phyloP scores from a whole-genome alignment of 2,797 vertebrate species.

The Eleutherodactylus coqui region DNA sequence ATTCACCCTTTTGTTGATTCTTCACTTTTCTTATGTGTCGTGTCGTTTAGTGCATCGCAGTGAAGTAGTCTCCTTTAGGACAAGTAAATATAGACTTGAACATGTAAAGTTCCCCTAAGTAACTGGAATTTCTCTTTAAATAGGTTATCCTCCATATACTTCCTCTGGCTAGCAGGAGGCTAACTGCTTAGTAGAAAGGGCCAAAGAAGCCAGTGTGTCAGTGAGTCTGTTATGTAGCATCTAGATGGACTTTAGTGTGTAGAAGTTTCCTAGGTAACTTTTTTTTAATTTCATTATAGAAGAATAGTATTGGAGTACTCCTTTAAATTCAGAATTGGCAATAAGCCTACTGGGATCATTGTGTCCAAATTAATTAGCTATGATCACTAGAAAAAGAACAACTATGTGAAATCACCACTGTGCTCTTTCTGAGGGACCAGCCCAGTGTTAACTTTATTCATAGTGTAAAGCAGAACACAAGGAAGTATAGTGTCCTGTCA shows the following conservation, averaged over 20 bases:
- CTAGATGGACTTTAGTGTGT: background rate
- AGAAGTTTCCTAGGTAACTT: background rate
- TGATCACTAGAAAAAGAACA: too few relatives aligned
- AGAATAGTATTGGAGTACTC: too few relatives aligned
- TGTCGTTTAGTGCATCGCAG: background rate
- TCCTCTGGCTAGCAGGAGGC: background rate
- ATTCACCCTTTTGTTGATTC: background rate
- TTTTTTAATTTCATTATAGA: too few relatives aligned
- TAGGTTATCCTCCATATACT: background rate
- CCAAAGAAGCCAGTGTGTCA: background rate
- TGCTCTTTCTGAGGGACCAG: too few relatives aligned
- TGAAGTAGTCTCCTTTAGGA: background rate
- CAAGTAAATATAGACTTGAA: background rate
- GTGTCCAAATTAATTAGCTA: too few relatives aligned
- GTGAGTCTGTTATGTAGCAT: background rate
- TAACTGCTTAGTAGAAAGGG: too few relatives aligned
- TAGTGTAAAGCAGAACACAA: too few relatives aligned
- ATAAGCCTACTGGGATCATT: too few relatives aligned
- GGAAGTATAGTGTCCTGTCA: too few relatives aligned
- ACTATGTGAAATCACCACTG: too few relatives aligned
- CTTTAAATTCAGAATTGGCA: too few relatives aligned
- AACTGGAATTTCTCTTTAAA: background rate
- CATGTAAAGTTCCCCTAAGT: background rate
- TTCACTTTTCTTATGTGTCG: background rate
- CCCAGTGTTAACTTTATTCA: too few relatives aligned